phyloP scores from a whole-genome alignment of 2,113 vertebrate species.

The Falcunculus frontatus region DNA sequence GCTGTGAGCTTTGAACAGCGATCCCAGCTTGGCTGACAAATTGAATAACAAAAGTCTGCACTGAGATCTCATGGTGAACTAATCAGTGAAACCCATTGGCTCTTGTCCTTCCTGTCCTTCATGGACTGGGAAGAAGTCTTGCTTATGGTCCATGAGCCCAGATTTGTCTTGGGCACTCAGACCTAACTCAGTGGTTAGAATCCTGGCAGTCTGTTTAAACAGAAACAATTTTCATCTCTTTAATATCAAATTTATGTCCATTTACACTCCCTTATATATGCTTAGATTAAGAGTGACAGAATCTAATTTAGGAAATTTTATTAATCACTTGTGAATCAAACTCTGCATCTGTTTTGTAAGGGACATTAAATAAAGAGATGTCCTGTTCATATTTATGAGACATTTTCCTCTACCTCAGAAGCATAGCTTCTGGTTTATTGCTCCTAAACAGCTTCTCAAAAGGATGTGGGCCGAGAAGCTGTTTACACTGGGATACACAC shows the following conservation, averaged over 20 bases:
- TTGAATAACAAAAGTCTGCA: neutral
- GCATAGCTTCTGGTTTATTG: neutral
- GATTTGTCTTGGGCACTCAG: too few relatives aligned
- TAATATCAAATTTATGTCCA: neutral
- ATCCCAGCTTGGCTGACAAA: neutral
- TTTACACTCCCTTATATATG: neutral
- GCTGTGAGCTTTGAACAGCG: neutral
- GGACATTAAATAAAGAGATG: neutral
- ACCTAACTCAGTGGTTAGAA: neutral
- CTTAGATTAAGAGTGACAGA: neutral
- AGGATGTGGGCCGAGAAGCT: neutral
- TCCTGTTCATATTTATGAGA: neutral
- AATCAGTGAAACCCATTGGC: neutral
- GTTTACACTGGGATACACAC: neutral
- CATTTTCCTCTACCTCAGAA: neutral
- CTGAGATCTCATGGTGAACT: neutral
- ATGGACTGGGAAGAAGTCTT: neutral
- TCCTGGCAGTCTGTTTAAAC: neutral
- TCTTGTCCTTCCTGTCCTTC: neutral
- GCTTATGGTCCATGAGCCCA: rapidly evolving
- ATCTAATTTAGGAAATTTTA: neutral
- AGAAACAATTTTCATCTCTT: neutral
- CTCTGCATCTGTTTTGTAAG: neutral
- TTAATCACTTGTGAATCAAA: neutral
- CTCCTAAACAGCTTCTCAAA: neutral